A percentile compares a stretch with the other conserved stretches of the same genome.
phyloP scores from a whole-genome alignment of 2,797 vertebrate genomes.

The Scyliorhinus canicula region DNA sequence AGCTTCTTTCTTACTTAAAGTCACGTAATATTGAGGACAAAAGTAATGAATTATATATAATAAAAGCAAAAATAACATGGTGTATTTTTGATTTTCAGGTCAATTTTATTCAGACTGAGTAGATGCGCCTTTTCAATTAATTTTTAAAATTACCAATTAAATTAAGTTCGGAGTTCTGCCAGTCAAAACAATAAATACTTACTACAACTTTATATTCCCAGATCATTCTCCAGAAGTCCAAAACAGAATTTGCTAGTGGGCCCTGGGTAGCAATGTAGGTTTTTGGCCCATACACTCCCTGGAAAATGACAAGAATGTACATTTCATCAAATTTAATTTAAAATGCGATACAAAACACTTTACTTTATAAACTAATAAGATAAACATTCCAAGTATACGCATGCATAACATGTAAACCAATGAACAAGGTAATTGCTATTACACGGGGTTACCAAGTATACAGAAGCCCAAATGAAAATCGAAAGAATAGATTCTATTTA shows the following conservation, averaged over 20 bases:
- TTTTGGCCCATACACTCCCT: conserved; percentile 87
- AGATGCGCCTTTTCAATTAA: not conserved
- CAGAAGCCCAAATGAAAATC: not conserved
- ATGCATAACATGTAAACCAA: not conserved
- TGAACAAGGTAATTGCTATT: not conserved
- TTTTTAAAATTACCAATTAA: not conserved
- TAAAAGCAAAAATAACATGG: not conserved
- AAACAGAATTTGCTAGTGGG: conserved; percentile 85
- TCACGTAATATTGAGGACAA: not conserved
- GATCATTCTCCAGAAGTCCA: conserved; percentile 99
- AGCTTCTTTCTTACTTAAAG: not conserved
- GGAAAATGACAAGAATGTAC: conserved; percentile 40
- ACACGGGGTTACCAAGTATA: not conserved
- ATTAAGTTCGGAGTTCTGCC: not conserved
- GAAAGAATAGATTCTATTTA: not conserved
- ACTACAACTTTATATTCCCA: conserved; percentile 91
- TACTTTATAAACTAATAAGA: not conserved
- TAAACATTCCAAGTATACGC: not conserved
- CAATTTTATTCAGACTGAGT: not conserved
- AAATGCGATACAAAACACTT: not conserved
- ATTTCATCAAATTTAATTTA: not conserved
- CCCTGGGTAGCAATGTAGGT: conserved; percentile 95
- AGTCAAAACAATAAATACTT: conserved; percentile 53
- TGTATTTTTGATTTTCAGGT: not conserved
- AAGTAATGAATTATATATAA: not conserved